Conservation (phyloP, 53 echinoderm and acorn worm genomes). For the Holothuria leucospilota region DNA sequence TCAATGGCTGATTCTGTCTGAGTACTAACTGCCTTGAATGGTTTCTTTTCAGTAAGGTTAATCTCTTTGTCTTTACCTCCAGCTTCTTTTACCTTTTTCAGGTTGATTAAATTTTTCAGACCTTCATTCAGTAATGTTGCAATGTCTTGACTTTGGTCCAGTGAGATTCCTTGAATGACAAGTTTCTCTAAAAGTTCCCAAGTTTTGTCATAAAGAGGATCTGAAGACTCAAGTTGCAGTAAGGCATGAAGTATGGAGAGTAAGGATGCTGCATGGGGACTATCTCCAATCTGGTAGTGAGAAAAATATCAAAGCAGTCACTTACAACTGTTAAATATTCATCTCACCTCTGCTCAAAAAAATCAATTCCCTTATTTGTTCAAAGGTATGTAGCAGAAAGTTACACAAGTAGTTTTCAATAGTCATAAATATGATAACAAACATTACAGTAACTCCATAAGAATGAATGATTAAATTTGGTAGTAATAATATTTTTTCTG, state of each 20-base stretch:
- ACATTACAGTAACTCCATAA: too few relatives aligned
- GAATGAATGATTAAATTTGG: too few relatives aligned
- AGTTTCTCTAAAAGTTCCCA: constrained; percentile 70
- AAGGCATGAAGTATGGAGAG: constrained; percentile 77
- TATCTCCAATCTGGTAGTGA: constrained; percentile 53
- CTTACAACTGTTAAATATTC: too few relatives aligned
- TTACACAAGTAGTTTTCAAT: too few relatives aligned
- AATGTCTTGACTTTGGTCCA: constrained; percentile 64
- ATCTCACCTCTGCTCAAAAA: too few relatives aligned
- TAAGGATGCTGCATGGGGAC: constrained; percentile 71
- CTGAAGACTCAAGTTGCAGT: constrained; percentile 66
- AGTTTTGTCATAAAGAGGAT: constrained; percentile 60
- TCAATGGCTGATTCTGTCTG: constrained; percentile 20
- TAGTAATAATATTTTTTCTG: too few relatives aligned
- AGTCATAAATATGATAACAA: too few relatives aligned
- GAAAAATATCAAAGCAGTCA: too few relatives aligned
- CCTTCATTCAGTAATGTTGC: constrained; percentile 56
- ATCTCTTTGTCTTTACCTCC: not conserved
- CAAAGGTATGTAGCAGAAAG: too few relatives aligned
- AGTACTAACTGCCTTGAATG: constrained; percentile 18
- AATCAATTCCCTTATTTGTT: too few relatives aligned
- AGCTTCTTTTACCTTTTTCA: constrained; percentile 42
- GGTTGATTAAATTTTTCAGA: constrained; percentile 57
- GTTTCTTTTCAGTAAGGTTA: not conserved
- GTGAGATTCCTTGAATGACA: constrained; percentile 69